Evolutionary conservation across 1,140 invertebrate species (phyloP).

Genomic region (Cecropterus lyciades): DNA sequence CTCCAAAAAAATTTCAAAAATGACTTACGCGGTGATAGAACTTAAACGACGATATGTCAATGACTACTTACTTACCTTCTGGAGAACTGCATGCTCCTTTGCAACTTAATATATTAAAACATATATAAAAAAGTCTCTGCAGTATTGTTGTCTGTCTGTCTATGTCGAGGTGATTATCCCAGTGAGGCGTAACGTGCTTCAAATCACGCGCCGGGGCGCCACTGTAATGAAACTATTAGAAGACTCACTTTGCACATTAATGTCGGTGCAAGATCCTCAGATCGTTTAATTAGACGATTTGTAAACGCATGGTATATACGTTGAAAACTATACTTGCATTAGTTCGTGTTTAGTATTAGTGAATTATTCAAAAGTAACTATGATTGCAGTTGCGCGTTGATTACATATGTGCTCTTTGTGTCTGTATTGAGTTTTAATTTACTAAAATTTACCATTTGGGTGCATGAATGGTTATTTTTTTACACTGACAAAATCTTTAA

Average conservation of each 20-base stretch:
- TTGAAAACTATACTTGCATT: slow-evolving; percentile 12
- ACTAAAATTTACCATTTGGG: too few relatives aligned
- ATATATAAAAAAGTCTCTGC: too few relatives aligned
- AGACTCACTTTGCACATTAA: slow-evolving; percentile 37
- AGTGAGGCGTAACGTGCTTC: slow-evolving; percentile 36
- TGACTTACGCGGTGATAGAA: too few relatives aligned
- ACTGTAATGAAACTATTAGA: slow-evolving; percentile 55
- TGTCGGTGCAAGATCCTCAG: slow-evolving; percentile 28
- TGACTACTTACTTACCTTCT: too few relatives aligned
- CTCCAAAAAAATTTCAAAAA: too few relatives aligned
- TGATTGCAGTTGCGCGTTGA: not conserved
- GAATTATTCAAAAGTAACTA: not conserved
- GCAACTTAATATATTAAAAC: too few relatives aligned
- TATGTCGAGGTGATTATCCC: slow-evolving; percentile 18
- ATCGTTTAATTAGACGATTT: slow-evolving; percentile 32
- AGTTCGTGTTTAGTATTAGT: slow-evolving; percentile 18
- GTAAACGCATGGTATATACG: slow-evolving; percentile 26
- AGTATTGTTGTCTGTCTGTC: not conserved
- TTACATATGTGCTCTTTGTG: not conserved
- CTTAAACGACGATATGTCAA: too few relatives aligned
- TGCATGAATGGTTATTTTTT: too few relatives aligned
- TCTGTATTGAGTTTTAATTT: too few relatives aligned
- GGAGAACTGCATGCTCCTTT: too few relatives aligned
- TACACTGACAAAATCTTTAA: too few relatives aligned
- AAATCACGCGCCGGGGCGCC: slow-evolving; percentile 47